Conservation (phyloP, 2,797 vertebrate species). For the Aldrovandia affinis region DNA sequence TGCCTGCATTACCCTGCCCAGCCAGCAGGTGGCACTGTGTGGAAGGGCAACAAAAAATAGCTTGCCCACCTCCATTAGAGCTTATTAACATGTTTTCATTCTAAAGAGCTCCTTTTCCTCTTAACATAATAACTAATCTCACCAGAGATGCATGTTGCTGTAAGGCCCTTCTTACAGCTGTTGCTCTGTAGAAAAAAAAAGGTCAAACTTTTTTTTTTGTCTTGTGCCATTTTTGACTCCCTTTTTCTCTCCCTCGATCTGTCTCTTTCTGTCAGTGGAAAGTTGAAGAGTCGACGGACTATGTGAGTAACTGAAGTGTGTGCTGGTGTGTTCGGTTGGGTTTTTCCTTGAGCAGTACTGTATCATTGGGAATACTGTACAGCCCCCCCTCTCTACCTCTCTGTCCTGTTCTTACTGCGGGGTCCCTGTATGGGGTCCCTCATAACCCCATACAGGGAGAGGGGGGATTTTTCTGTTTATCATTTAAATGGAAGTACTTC, state of each 20-base stretch:
- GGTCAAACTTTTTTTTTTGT: slow-evolving; percentile 81
- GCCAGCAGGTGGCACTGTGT: slow-evolving; percentile 24
- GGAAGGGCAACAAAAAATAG: slow-evolving; percentile 10
- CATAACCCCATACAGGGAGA: neutral
- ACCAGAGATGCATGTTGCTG: slow-evolving; percentile 24
- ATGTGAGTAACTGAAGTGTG: slow-evolving; percentile 93
- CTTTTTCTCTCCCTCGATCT: slow-evolving; percentile 58
- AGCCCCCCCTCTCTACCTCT: slow-evolving; percentile 34
- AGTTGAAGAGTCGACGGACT: slow-evolving; percentile 92
- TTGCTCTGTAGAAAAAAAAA: slow-evolving; percentile 61
- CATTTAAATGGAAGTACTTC: slow-evolving; percentile 20
- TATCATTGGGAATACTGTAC: slow-evolving; percentile 44
- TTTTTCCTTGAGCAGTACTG: slow-evolving; percentile 60
- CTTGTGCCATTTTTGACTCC: slow-evolving; percentile 70
- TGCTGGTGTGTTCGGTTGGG: slow-evolving; percentile 72
- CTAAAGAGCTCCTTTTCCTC: slow-evolving; percentile 13
- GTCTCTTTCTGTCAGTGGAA: slow-evolving; percentile 86
- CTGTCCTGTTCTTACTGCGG: slow-evolving; percentile 1
- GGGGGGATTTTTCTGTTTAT: slow-evolving; percentile 32
- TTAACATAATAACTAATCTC: slow-evolving; percentile 36
- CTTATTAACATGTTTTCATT: slow-evolving; percentile 14
- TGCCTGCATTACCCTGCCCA: neutral
- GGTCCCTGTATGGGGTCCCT: slow-evolving; percentile 45
- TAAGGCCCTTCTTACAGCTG: slow-evolving; percentile 52
- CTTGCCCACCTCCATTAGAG: slow-evolving; percentile 5